phyloP scores from a whole-genome alignment of 2,888 invertebrate genomes.

The Lycocerus yunnanus region DNA sequence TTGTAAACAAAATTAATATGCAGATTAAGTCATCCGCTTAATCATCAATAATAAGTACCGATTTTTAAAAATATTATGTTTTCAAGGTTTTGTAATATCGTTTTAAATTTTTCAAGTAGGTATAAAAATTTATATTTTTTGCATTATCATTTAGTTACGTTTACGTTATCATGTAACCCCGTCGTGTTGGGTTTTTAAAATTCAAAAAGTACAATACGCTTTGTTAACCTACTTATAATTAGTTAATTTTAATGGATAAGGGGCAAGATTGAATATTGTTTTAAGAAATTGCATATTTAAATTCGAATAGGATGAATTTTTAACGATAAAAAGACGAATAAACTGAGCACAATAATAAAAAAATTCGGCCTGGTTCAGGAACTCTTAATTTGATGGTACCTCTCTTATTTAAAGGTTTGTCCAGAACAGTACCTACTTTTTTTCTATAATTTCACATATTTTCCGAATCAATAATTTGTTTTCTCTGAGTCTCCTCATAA shows the following conservation, averaged over 20 bases:
- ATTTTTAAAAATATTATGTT: neutral
- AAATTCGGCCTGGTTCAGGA: neutral
- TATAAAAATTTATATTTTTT: neutral
- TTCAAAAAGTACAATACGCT: neutral
- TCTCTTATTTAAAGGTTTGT: too few species aligned
- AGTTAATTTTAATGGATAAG: neutral
- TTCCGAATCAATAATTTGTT: too few species aligned
- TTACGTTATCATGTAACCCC: neutral
- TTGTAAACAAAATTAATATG: neutral
- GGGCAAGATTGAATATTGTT: neutral
- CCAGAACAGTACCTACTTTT: too few species aligned
- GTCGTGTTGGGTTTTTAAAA: neutral
- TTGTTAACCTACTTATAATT: neutral
- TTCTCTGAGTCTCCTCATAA: too few species aligned
- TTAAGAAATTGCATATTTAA: neutral
- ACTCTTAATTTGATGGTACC: too few species aligned
- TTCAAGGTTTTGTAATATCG: neutral
- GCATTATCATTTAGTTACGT: neutral
- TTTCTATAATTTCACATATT: too few species aligned
- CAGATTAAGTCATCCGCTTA: neutral
- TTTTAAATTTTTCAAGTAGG: too few species aligned
- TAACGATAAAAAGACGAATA: neutral
- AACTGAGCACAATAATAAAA: too few species aligned
- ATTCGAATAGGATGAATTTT: neutral
- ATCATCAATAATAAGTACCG: neutral